Evolutionary conservation across 2,113 vertebrate species (phyloP).

Genomic region (Sterrhoptilus dennistouni): DNA sequence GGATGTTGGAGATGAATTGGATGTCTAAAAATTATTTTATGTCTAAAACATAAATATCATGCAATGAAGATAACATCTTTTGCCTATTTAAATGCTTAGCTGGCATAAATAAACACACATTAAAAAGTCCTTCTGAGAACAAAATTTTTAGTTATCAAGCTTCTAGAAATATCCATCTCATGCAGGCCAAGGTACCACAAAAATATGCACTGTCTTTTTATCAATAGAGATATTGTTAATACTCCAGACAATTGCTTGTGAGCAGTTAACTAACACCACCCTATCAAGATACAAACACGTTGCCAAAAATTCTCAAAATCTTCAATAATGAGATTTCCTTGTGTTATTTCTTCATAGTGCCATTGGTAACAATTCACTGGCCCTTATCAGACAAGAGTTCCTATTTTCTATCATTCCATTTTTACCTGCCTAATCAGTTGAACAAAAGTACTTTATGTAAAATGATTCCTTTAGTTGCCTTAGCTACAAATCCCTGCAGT

Average conservation of each 20-base stretch:
- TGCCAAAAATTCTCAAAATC: background rate
- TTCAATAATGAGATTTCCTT: background rate
- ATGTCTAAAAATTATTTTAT: background rate
- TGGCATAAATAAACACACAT: background rate
- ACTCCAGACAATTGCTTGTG: background rate
- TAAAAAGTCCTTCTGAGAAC: background rate
- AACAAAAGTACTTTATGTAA: conserved; percentile 81
- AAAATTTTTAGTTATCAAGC: background rate
- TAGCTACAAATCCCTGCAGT: conserved; percentile 82
- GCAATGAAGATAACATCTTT: background rate
- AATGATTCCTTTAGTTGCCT: conserved; percentile 81
- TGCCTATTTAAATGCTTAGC: background rate
- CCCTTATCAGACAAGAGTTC: conserved; percentile 64
- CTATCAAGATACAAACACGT: background rate
- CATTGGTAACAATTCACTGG: conserved; percentile 57
- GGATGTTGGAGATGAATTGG: background rate
- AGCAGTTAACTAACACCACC: background rate
- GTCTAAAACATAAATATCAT: background rate
- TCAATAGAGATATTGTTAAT: background rate
- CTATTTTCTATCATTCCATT: conserved; percentile 74
- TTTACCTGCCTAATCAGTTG: conserved; percentile 76
- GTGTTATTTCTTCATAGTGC: background rate
- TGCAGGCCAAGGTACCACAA: background rate
- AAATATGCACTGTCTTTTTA: background rate
- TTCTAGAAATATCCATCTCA: background rate